Evolutionary conservation across 2,113 vertebrate genomes (phyloP), one percentile per base, ranked within the genome.

Genomic region (Entelurus aequoreus): DNA sequence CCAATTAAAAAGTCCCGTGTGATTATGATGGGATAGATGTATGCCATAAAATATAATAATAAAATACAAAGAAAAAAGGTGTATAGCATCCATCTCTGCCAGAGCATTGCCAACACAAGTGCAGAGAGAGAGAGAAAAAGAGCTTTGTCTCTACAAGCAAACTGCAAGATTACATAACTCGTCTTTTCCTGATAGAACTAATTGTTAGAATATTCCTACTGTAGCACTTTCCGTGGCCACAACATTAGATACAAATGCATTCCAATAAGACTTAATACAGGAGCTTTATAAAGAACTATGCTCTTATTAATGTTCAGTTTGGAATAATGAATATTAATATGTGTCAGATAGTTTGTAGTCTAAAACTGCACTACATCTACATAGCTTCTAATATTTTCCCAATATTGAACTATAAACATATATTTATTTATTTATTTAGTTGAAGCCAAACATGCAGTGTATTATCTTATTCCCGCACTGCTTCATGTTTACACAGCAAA

Each of bases 121-220:
- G 77, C 80, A 79, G 80, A 80, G 85, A 81, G 79, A 82, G 71
- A 76, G 8, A 42, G 2, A 42, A 46, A 81, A 76, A 81, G 83
- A 78, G 75, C 75, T 71, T 61, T n/a, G 61, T 82, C 68, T 78
- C 71, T 68, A 78, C 57, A 62, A 75, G 66, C 66, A 73, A 66
- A 46, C 75, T 63, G 70, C 71, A 58, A 56, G 42, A 77, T 88
- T 88, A 85, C 68, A 62, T 87, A 87, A 89, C 68, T 71, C 60
- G 38, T 68, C 56, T 37, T 61, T 77, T 53, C 8, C 7, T 70
- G 67, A 64, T 38, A 7, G 51, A 71, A 50, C 61, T 60, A 40
- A 60, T 64, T 54, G 46, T 8, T 54, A 67, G 51, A 61, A 47
- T 60, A 21, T 66, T 65, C 6, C 8, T 16, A 16, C 16, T 19